Conservation (phyloP, 64 coral and sea anemone species). For the Orbicella faveolata region DNA sequence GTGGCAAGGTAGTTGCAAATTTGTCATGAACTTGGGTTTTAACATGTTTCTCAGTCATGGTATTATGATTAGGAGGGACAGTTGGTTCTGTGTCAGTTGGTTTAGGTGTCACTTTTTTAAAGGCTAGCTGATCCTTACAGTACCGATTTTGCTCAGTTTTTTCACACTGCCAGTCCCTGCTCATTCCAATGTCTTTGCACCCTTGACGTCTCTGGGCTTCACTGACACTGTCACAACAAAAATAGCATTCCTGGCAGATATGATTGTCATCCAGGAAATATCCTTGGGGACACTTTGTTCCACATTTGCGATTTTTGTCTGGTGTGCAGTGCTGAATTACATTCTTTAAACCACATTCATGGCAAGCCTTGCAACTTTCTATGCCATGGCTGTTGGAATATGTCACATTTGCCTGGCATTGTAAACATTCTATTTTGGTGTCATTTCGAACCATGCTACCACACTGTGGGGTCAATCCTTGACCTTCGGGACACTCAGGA, state of each 20-base stretch:
- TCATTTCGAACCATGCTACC: not conserved
- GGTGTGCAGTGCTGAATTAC: slow-evolving; percentile 5
- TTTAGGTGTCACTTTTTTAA: too few relatives aligned
- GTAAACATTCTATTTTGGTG: not conserved
- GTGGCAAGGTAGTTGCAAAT: too few relatives aligned
- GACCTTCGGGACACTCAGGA: slow-evolving; percentile 12
- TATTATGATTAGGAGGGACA: too few relatives aligned
- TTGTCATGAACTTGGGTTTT: too few relatives aligned
- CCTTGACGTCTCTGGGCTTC: not conserved
- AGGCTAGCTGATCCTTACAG: too few relatives aligned
- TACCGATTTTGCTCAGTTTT: not conserved
- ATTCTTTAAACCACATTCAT: slow-evolving; percentile 6
- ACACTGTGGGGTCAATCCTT: slow-evolving; percentile 11
- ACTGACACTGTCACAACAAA: slow-evolving; percentile 2
- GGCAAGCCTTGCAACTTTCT: slow-evolving; percentile 17
- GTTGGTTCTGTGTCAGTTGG: too few relatives aligned
- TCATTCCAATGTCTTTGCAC: slow-evolving; percentile 8
- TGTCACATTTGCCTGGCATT: not conserved
- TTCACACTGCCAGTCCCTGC: not conserved
- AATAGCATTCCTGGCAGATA: not conserved
- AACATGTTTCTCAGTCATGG: too few relatives aligned
- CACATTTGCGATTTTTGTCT: not conserved
- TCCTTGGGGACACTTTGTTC: not conserved
- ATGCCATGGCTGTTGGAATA: not conserved
- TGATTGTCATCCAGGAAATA: not conserved